Percentiles rank a stretch among this genome's conserved stretches.
Evolutionary conservation across 2,888 invertebrate genomes (phyloP).

Genomic region (Copidosoma aretas): DNA sequence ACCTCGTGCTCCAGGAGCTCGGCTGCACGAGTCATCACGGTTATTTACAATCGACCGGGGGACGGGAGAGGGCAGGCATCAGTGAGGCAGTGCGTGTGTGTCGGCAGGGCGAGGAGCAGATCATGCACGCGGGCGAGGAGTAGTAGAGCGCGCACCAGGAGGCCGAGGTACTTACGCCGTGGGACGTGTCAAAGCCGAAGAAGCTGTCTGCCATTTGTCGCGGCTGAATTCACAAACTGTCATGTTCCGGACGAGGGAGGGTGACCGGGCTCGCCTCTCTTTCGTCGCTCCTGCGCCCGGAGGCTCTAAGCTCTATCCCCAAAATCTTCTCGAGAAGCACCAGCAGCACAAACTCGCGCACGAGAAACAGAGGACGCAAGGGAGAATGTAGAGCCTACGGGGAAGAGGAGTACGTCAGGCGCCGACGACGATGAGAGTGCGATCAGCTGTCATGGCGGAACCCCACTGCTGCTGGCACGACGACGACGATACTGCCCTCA

Average conservation of each 20-base stretch:
- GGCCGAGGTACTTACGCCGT: constrained; percentile 71
- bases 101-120: background rate
- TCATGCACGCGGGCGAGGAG: background rate
- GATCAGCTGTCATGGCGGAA: constrained; percentile 62
- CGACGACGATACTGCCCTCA: background rate
- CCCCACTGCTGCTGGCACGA: background rate
- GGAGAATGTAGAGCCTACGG: no score
- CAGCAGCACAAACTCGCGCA: constrained; percentile 17
- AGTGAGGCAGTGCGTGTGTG: no score
- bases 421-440: constrained; percentile 42
- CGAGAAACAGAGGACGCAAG: background rate
- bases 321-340: no score
- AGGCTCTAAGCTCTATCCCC: no score
- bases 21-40: no score
- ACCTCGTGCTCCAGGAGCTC: no score
- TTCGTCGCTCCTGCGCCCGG: constrained; percentile 35
- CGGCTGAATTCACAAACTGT: constrained; percentile 60
- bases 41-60: no score
- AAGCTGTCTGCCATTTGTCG: constrained; percentile 84
- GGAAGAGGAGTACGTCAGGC: background rate
- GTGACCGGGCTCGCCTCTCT: constrained; percentile 55
- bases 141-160: background rate
- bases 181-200: constrained; percentile 82
- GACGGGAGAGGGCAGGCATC: no score
- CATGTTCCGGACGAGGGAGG: constrained; percentile 53